Evolutionary conservation across 2,113 vertebrate species (phyloP), one percentile per base, ranked within the genome.

Genomic region (Tor tambroides): DNA sequence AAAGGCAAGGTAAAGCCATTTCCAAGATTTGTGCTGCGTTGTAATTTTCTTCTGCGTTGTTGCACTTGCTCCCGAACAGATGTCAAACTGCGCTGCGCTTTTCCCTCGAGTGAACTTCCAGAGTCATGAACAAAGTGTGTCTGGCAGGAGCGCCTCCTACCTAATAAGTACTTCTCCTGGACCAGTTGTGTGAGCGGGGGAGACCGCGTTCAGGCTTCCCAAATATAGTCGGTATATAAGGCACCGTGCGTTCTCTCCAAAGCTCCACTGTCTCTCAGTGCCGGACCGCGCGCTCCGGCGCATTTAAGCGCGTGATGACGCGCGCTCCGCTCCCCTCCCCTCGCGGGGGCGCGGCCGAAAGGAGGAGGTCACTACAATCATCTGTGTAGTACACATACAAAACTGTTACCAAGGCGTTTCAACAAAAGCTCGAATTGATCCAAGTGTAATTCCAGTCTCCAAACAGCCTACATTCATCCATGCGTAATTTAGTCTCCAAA

Each of bases 221-320:
- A 96, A 96, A 96, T 96, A 95, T 97, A 97, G 96, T 95, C 90
- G 85, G 90, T 93, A 96, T 98, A 96, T 96, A 97, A 97, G 95
- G 95, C 93, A 92, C 78, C 69, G 82, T 84, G 91, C 87, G 87
- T 79, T 85, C 26, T 67, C 65, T 41, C 56, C 79, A 91, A 35
- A 91, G 89, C 89, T 92, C 35, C 59, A 35, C 83, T 32, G 41
- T 92, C 10, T 93, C 89, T 89, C 87, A 77, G 63, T 77, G n/a
- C 61, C 4, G 38, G 32, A 15, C 49, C 1, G 32, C 79, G 17
- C 85, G 19, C 85, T 59, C 84, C 5, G 74, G 38, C 51, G 23
- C 69, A 56, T 74, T 74, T 56, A 54, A 32, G 28, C 30, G 11
- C 35, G 74, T 6, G 85, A 28, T 83, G 61, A 75, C 61, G 63